These are phyloP conservation scores for Hystrix brachyura DNA, from an alignment of 2,113 vertebrate species.

Conservation along the genomic window DNA sequence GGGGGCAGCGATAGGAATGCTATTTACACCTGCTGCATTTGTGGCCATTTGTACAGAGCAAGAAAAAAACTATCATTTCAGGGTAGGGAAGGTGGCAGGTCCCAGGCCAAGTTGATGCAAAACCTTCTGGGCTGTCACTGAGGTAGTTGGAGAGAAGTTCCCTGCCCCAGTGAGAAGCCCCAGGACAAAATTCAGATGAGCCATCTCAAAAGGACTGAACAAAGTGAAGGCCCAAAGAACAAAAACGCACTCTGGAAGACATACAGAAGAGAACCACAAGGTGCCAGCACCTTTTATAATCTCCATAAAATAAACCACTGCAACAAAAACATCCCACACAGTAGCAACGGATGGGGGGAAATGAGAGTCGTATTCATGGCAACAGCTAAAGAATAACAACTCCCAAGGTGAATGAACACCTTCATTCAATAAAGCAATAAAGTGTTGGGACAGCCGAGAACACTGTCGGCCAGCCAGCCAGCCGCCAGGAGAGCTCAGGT, in stretches of 20 bases:
- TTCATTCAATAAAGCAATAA: background rate
- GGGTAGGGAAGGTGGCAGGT: background rate
- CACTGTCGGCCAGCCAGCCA: background rate
- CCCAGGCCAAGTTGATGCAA: background rate
- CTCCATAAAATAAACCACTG: background rate
- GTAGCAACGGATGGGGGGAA: background rate
- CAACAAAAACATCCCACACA: background rate
- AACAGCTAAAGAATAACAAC: background rate
- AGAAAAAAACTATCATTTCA: background rate
- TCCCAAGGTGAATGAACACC: background rate
- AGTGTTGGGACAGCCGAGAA: rapidly evolving
- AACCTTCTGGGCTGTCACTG: background rate
- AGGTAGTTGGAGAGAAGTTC: background rate
- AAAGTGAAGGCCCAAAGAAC: background rate
- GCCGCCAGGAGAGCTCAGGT: background rate
- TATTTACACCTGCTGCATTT: background rate
- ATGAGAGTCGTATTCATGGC: rapidly evolving
- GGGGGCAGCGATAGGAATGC: background rate
- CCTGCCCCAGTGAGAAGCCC: background rate
- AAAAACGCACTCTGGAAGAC: background rate
- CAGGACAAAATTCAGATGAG: background rate
- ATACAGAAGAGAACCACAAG: rapidly evolving
- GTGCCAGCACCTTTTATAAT: background rate
- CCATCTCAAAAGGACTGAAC: background rate
- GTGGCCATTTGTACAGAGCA: background rate